Evolutionary conservation across 2,797 vertebrate species (phyloP), one percentile per base, ranked within the genome.

Genomic region (Australoheros facetus): DNA sequence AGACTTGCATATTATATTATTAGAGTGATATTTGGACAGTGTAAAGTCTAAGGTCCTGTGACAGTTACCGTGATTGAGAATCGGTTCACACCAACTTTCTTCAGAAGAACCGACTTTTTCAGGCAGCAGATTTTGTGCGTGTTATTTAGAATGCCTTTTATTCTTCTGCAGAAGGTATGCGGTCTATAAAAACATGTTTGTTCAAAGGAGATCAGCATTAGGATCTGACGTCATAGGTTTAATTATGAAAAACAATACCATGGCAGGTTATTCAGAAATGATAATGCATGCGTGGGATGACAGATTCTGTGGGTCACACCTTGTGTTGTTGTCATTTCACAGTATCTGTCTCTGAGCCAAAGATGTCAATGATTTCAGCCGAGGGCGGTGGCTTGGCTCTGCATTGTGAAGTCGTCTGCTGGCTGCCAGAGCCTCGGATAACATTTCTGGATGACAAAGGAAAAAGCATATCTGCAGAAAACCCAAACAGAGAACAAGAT

Each of bases 321-420:
- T 23, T 17, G 1, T 32, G 6, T 10, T 2, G 12, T 30, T 13
- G 5, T 5, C 37, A 12, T 55, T 62, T 16, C 37, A 4, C 4
- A 86, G 84, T 1, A 4, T 39, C 79, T 0, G 54, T n/a, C 3
- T 81, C 79, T 0, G 75, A 81, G 2, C 83, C 71, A 0, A 75
- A 60, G 6, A 55, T 85, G 2, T 55, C 12, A 0, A 5, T 81
- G 3, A 3, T 53, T 3, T 12, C 66, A 1, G 6, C 0, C 0
- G 54, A 71, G 1, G 3, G 19, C 0, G 23, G 14, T 17, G 51
- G 1, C 2, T 16, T 80, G 64, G 45, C 45, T 2, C 5, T 91
- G 12, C 56, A 62, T 39, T 91, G 88, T 21, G 51, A 73, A 26
- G 72, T 54, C 0, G 7, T 0, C 3, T 83, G 80, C 78, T 88